Conservation (phyloP, 2,797 vertebrate genomes). For the Allobates femoralis region DNA sequence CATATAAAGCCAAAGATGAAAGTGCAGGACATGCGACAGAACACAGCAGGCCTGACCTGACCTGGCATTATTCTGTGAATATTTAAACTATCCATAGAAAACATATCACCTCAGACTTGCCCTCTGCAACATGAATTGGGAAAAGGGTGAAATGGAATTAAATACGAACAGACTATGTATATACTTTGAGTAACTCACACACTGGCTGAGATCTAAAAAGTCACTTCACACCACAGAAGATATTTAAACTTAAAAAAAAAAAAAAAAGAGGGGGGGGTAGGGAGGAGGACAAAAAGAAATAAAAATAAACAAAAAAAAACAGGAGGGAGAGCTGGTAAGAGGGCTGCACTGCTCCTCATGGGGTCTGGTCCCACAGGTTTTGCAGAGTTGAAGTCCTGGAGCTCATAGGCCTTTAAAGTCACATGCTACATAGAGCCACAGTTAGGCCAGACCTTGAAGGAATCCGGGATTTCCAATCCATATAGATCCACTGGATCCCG, state of each 20-base stretch:
- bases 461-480: conserved; percentile 20
- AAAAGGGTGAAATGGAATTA: conserved; percentile 75
- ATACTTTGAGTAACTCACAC: conserved; percentile 80
- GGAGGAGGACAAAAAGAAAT: conserved; percentile 63
- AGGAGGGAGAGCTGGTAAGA: conserved; percentile 51
- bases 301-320: conserved; percentile 64
- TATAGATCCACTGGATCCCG: conserved; percentile 25
- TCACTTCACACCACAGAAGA: conserved; percentile 83
- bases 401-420: conserved; percentile 39
- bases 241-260: conserved; percentile 70
- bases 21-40: conserved; percentile 80
- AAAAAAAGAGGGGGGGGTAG: conserved; percentile 59
- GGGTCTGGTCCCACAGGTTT: conserved; percentile 78
- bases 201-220: conserved; percentile 82
- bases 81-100: conserved; percentile 58
- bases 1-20: conserved; percentile 75
- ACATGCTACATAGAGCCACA: conserved; percentile 43
- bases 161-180: conserved; percentile 77
- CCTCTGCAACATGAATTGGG: conserved; percentile 75
- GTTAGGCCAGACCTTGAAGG: conserved; percentile 34
- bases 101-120: conserved; percentile 66
- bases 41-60: conserved; percentile 78
- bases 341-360: conserved; percentile 53
- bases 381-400: conserved; percentile 67
- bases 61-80: conserved; percentile 51